Evolutionary conservation across 2,113 vertebrate species (phyloP).

Genomic region (Sus scrofa): T2T-Sscrofa CM000824.6:175916501-175917000

Average conservation of each 20-base stretch:
- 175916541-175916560: background rate
- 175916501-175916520: background rate
- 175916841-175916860: no score
- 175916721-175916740: background rate
- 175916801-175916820: background rate
- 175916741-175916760: background rate
- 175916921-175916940: no score
- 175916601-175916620: conserved; percentile 2
- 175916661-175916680: background rate
- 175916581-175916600: background rate
- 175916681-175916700: conserved; percentile 38
- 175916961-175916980: no score
- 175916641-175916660: conserved; percentile 13
- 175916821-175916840: no score
- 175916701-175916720: conserved; percentile 51
- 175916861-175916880: no score
- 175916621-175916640: background rate
- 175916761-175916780: background rate
- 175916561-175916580: background rate
- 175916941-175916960: no score
- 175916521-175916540: background rate
- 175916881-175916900: no score
- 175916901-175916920: no score
- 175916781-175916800: conserved; percentile 23
- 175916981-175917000: no score